Conservation (phyloP, 2,797 vertebrate species). For the Coregonus ussuriensis region DNA sequence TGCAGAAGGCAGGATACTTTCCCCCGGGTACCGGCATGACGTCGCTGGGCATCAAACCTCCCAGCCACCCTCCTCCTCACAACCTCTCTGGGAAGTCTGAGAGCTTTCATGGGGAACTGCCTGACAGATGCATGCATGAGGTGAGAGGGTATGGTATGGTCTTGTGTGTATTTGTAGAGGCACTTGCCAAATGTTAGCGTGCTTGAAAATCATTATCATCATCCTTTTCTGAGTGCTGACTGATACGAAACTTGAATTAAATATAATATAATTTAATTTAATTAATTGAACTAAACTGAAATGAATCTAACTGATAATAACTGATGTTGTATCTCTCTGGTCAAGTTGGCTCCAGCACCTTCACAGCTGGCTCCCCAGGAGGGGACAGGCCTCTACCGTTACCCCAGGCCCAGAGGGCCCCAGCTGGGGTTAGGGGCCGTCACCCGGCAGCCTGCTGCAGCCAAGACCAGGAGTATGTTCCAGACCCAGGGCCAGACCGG, state of each 20-base stretch:
- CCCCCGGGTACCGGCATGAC: constrained; percentile 67
- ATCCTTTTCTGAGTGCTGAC: neutral
- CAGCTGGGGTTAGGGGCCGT: constrained; percentile 91
- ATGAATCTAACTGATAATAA: no score
- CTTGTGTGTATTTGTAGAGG: neutral
- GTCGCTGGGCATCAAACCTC: constrained; percentile 66
- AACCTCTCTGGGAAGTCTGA: constrained; percentile 76
- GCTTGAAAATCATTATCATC: neutral
- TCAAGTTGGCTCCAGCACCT: neutral
- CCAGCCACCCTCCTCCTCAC: constrained; percentile 71
- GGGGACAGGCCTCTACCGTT: constrained; percentile 79
- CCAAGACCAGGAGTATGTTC: constrained; percentile 80
- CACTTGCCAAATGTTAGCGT: neutral
- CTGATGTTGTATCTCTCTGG: neutral
- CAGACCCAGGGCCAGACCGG: constrained; percentile 65
- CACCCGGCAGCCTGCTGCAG: constrained; percentile 79
- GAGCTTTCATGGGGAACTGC: constrained; percentile 79
- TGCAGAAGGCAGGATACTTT: constrained; percentile 82
- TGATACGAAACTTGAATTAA: neutral
- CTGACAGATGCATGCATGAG: constrained; percentile 79
- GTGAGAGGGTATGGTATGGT: constrained; percentile 47
- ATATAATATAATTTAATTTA: neutral
- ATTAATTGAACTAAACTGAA: neutral
- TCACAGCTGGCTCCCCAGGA: constrained; percentile 75
- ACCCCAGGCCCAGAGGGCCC: constrained; percentile 88